Base-by-base conservation (phyloP, 2,888 invertebrate genomes). In the Brachylomia viminalis region DNA sequence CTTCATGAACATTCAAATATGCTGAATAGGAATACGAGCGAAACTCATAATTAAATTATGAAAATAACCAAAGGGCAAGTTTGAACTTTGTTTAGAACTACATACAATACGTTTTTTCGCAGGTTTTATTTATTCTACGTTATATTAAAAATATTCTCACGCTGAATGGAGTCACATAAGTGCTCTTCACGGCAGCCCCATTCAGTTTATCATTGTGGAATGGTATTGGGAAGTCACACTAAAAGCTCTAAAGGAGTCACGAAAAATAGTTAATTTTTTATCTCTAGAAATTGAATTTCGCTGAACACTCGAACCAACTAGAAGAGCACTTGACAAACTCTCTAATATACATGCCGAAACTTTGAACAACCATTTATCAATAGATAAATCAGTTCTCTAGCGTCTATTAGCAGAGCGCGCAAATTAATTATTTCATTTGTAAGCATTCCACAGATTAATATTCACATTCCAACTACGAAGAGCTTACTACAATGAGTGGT, bases 181-280 rank as follows among this genome's bases (percentile, higher is more conserved):
- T 88, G 90, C 89, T 89, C 87, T 90, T 76, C 65, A 75, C 82
- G 79, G 84, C 79, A 75, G 82, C 77, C 72, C 87, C 84, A 88
- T 91, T 92, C 89, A 89, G 82, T 82, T 88, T 80, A 86, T 88
- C 90, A 90, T 87, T 87, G 88, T 88, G 87, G 82, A 83, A 83
- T 82, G 67, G 84, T 82, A 83, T 83, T 77, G 82, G 82, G 75
- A 86, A 88, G 81, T 90, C 89, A 77, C 86, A 88, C 89, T 91
- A 88, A 90, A 91, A 91, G 90, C 89, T 81, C 88, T 86, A 86
- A 82, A 87, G 83, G 79, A 76, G 81, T 85, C 83, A 82, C 80
- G 84, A 72, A 90, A 85, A 80, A 75, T 68, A 85, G 79, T 85
- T 87, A 88, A 86, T 86, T 87, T 89, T 86, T 87, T 87, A 88